Evolutionary conservation across 2,797 vertebrate genomes (phyloP).

Genomic region (Channallabes apus): DNA sequence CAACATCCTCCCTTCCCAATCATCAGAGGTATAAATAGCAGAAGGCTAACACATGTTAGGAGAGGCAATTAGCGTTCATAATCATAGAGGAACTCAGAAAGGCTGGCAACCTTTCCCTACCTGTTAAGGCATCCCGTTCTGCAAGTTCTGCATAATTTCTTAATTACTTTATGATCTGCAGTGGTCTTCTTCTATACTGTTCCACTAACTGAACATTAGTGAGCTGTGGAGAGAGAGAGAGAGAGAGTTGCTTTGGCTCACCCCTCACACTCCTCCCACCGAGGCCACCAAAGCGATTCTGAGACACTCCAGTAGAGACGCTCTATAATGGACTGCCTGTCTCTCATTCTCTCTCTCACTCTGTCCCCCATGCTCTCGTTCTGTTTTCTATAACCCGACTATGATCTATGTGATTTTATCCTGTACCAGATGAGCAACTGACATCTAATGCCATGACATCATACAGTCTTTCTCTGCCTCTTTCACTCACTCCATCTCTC

Average conservation of each 20-base stretch:
- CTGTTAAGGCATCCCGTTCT: constrained; percentile 40
- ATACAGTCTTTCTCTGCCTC: constrained; percentile 49
- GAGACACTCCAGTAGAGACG: constrained; percentile 38
- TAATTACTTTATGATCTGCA: constrained; percentile 24
- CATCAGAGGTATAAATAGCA: constrained; percentile 52
- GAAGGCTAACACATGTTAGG: constrained; percentile 26
- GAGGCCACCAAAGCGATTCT: constrained; percentile 33
- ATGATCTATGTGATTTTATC: constrained; percentile 66
- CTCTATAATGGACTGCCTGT: constrained; percentile 42
- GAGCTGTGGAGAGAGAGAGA: constrained; percentile 38
- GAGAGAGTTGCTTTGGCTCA: constrained; percentile 41
- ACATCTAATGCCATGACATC: constrained; percentile 65
- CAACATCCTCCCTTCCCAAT: constrained; percentile 41
- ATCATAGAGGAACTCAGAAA: constrained; percentile 7
- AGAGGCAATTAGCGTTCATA: neutral
- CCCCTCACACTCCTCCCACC: constrained; percentile 48
- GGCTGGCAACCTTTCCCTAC: constrained; percentile 42
- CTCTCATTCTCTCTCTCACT: constrained; percentile 33
- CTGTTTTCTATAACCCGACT: constrained; percentile 59
- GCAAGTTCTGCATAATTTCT: constrained; percentile 14
- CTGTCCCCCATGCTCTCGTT: constrained; percentile 58
- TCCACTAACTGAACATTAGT: constrained; percentile 43
- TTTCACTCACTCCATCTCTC: constrained; percentile 12
- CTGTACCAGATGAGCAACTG: constrained; percentile 65
- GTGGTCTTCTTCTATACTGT: constrained; percentile 34